These are phyloP conservation scores for Apistogramma diplotaenia DNA, from an alignment of 2,113 vertebrate genomes.

Conservation along the genomic window DNA sequence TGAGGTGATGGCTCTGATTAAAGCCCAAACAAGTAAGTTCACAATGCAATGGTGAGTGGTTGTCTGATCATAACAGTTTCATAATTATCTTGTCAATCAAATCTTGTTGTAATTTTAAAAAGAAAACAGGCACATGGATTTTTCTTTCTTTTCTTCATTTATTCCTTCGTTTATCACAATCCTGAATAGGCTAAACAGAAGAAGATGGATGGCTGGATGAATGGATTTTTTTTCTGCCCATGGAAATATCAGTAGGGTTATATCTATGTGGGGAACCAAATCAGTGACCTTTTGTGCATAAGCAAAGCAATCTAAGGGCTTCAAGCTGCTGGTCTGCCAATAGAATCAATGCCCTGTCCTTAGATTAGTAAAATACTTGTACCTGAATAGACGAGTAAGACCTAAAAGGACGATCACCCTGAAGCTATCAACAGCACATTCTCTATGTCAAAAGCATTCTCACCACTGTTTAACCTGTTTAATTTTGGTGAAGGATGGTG, in stretches of 20 bases:
- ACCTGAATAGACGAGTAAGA: background rate
- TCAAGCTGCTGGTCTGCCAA: slow-evolving; percentile 1
- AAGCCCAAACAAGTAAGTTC: background rate
- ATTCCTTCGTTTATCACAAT: background rate
- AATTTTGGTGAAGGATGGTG: background rate
- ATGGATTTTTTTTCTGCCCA: background rate
- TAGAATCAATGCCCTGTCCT: slow-evolving; percentile 10
- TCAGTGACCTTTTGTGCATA: background rate
- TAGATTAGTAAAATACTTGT: slow-evolving; percentile 30
- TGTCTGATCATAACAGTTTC: background rate
- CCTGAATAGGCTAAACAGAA: background rate
- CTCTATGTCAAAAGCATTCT: background rate
- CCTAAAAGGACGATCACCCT: background rate
- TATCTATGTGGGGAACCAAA: background rate
- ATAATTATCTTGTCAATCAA: background rate
- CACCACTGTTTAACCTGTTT: background rate
- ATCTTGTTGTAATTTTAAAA: background rate
- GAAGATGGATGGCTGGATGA: background rate
- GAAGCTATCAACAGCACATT: background rate
- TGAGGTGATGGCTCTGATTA: background rate
- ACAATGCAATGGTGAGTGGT: background rate
- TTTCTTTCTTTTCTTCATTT: background rate
- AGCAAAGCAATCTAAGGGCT: background rate
- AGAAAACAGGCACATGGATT: background rate
- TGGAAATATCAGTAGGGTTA: background rate